Evolutionary conservation across 2,888 invertebrate species (phyloP), one percentile per base, ranked within the genome.

Genomic region (Stenchaetothrips biformis): DNA sequence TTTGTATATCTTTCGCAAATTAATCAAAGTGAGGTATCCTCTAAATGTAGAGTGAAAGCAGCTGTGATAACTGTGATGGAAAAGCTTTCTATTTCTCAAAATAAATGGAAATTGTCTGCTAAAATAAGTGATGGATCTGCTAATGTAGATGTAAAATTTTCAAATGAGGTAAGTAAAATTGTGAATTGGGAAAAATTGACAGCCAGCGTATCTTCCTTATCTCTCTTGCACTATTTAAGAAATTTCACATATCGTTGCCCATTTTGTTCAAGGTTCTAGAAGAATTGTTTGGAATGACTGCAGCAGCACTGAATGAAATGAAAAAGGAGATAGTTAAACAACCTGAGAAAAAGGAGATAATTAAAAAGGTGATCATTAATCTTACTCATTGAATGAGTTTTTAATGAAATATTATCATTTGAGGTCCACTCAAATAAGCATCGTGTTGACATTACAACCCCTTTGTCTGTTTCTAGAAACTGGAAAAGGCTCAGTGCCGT

Each of bases 71-170:
- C 86, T 79, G 85, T 91, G 21, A 83, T 89, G 8, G 89, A 90
- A 8, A 91, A 90, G 84, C 85, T 92, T 82, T 87, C 88, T 0
- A 88, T 90, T 1, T 87, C 87, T 18, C 88, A 89, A 82, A 86
- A 88, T 0, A 87, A 86, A 0, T 92, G 91, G 90, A 87, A 87
- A 84, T 86, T 92, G 48, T 88, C 88, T 80, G 90, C 91, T 82
- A 88, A 88, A 11, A 86, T 92, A 78, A 87, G 88, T 9, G 92
- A 92, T 85, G 88, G 88, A 25, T 90, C 89, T 7, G 90, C 89
- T 1, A 87, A 86, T 79, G 82, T 92, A 21, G 88, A 89, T 79
- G 89, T 90, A 1, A 87, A 88, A 25, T 89, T 92, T 80, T 88
- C 90, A 0, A 89, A 89, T 82, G 88, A 21, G 67, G 67, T 74